Evolutionary conservation across 1,140 invertebrate species (phyloP), one percentile per base, ranked within the genome.

Genomic region (Lasioglossum baleicum): DNA sequence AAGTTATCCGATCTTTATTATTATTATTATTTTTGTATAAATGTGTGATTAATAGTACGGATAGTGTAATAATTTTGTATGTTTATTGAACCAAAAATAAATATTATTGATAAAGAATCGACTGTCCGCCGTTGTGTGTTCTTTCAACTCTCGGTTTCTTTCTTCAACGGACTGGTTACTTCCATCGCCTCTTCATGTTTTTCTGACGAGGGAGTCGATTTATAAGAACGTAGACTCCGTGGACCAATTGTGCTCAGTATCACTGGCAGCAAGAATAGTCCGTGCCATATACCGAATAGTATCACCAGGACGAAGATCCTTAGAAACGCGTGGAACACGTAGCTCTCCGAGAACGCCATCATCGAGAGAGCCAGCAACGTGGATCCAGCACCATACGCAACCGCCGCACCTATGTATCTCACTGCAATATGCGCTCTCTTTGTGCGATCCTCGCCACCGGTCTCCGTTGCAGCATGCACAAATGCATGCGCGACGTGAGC

Each of bases 401-500:
- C 96, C 13, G 97, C 97, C 44, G 96, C 94, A 22, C 97, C 96
- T 79, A 97, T 97, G 74, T 95, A 95, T 0, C 94, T 95, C 1
- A 98, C 94, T 0, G 97, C 96, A 65, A 95, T 94, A 26, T 96
- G 91, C 0, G 95, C 94, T 83, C 97, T 92, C 40, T 95, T 94
- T 20, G 93, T 89, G 67, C 95, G 94, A 80, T 94, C 92, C 31
- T 95, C 53, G 17, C 20, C 13, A 15, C 63, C 69, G 10, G 95
- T 69, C 91, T 92, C 63, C 81, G 81, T 66, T 90, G 91, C 7
- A 31, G 92, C 88, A 44, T 94, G 94, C 82, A 97, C 94, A 90
- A 97, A 98, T 5, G 96, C 96, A 85, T 97, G 96, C n/a, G 96
- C 97, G 13, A 98, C 96, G 90, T 98, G 97, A 8, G 97, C 97